phyloP scores from a whole-genome alignment of 2,113 vertebrate species.

The Lepidothrix coronata region DNA sequence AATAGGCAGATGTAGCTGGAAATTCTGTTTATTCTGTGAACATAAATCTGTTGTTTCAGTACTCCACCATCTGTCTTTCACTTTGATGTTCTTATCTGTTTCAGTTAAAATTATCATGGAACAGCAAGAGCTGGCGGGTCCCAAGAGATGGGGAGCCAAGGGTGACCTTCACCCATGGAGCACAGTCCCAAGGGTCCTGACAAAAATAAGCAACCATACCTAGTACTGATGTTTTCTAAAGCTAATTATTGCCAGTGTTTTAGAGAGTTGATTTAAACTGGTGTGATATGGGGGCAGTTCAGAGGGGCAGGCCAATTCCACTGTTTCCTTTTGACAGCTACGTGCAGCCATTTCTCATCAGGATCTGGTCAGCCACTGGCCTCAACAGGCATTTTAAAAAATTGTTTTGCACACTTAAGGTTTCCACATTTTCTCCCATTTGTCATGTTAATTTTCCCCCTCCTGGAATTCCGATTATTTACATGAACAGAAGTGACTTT shows the following conservation, averaged over 20 bases:
- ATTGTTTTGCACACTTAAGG: not conserved
- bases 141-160: fast-evolving
- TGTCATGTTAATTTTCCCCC: slow-evolving; percentile 42
- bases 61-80: not conserved
- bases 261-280: not conserved
- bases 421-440: slow-evolving; percentile 39
- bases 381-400: not conserved
- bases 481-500: slow-evolving; percentile 66
- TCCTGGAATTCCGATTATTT: slow-evolving; percentile 63
- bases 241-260: not conserved
- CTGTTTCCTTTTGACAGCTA: fast-evolving
- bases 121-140: not conserved
- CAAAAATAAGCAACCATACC: not conserved
- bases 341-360: fast-evolving
- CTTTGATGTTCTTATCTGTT: not conserved
- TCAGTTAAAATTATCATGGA: not conserved
- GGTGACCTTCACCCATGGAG: not conserved
- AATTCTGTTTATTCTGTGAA: not conserved
- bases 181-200: not conserved
- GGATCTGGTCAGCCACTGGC: not conserved
- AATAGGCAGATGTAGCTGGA: not conserved
- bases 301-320: fast-evolving
- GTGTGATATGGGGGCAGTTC: fast-evolving
- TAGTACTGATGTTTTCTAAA: not conserved
- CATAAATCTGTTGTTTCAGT: not conserved